Conservation (phyloP, 2,888 invertebrate species). For the Drosophila nigritarsus region DNA sequence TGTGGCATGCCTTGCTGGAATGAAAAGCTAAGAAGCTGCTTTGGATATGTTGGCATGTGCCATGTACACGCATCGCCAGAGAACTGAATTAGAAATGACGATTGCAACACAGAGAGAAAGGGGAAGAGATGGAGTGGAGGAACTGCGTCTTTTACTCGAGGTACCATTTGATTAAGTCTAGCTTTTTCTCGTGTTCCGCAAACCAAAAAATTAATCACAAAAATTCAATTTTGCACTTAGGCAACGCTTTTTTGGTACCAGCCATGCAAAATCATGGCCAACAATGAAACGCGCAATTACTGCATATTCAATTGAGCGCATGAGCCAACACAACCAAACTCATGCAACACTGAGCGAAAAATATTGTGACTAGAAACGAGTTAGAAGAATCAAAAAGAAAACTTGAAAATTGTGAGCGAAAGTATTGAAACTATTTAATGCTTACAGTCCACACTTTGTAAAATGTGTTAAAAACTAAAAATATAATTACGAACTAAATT, state of each 20-base stretch:
- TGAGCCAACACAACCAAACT: conserved; percentile 28
- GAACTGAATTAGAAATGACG: conserved; percentile 6
- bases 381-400: neutral
- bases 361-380: neutral
- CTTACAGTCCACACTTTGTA: neutral
- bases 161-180: conserved; percentile 2
- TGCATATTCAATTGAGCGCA: conserved; percentile 68
- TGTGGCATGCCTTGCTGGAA: conserved; percentile 22
- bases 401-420: neutral
- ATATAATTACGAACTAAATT: neutral
- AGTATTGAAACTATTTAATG: neutral
- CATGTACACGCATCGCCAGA: conserved; percentile 15
- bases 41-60: conserved; percentile 46
- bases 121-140: neutral
- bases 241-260: conserved; percentile 50
- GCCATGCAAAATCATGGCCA: conserved; percentile 67
- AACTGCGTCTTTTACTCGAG: neutral
- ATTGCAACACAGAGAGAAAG: neutral
- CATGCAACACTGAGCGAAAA: conserved; percentile 34
- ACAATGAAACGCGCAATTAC: conserved; percentile 73
- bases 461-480: neutral
- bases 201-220: conserved; percentile 57
- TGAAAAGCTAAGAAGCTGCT: conserved; percentile 15
- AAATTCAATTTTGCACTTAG: conserved; percentile 76
- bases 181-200: conserved; percentile 8